A percentile compares a stretch with the other conserved stretches of the same genome.
Conservation (phyloP, 2,888 invertebrate species). For the Pseudococcus jackbeardsleyi region DNA sequence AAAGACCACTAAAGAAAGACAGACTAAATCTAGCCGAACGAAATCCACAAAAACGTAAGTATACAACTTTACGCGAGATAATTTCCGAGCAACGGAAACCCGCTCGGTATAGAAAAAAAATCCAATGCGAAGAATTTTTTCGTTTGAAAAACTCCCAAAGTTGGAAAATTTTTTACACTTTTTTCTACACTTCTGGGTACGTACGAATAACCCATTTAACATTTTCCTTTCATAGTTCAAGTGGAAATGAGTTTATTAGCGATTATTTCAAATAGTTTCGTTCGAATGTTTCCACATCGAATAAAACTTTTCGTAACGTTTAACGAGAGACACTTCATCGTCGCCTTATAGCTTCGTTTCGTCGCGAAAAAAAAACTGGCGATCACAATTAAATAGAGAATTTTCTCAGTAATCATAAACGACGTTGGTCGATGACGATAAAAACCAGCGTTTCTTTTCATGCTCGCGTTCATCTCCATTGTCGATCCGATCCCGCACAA, state of each 20-base stretch:
- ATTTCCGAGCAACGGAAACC: too few species aligned
- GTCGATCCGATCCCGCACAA: background rate
- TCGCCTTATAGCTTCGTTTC: background rate
- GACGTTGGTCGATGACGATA: background rate
- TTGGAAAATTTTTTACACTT: background rate
- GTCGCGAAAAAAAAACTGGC: background rate
- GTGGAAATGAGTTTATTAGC: conserved; percentile 27
- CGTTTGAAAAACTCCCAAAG: too few species aligned
- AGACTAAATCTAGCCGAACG: too few species aligned
- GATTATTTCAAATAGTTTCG: conserved; percentile 5
- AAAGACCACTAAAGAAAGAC: too few species aligned
- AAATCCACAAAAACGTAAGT: too few species aligned
- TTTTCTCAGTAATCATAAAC: background rate
- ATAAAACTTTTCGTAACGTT: conserved; percentile 3
- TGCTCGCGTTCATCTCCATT: background rate
- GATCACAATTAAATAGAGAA: conserved; percentile 3
- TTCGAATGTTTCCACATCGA: background rate
- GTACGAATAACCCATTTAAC: background rate
- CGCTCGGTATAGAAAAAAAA: too few species aligned
- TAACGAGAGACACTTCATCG: background rate
- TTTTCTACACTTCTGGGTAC: background rate
- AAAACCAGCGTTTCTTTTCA: background rate
- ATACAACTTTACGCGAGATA: too few species aligned
- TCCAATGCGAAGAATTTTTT: too few species aligned
- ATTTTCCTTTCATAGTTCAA: conserved; percentile 19